A percentile compares a stretch with the other conserved stretches of the same genome.
These are phyloP conservation scores for Odontomachus brunneus DNA, from an alignment of 1,140 invertebrate species.

Conservation along the genomic window DNA sequence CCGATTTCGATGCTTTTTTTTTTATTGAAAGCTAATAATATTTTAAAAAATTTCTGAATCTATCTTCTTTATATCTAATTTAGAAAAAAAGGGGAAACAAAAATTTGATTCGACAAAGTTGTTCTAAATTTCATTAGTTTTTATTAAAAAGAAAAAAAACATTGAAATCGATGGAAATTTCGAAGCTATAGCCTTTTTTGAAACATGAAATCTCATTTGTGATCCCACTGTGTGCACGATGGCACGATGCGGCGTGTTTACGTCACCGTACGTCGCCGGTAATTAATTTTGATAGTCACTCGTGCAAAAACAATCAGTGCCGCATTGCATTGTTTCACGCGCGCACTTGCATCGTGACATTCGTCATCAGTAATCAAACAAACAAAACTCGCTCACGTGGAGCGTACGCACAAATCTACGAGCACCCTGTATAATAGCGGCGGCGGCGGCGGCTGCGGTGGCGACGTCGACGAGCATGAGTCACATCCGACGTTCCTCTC, in stretches of 20 bases:
- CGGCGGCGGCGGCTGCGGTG: not conserved
- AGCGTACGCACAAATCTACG: not conserved
- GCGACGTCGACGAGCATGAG: conserved; percentile 12
- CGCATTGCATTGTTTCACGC: not conserved
- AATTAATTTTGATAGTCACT: conserved; percentile 14
- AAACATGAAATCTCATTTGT: no score
- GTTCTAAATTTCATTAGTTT: no score
- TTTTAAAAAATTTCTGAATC: no score
- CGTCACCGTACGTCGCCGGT: not conserved
- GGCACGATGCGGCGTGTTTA: not conserved
- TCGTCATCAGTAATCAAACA: conserved; percentile 10
- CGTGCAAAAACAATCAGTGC: not conserved
- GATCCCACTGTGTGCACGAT: not conserved
- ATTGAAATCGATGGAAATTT: no score
- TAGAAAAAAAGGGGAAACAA: no score
- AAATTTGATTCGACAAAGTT: no score
- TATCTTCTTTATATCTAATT: no score
- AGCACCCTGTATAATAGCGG: conserved; percentile 26
- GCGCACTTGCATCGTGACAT: not conserved
- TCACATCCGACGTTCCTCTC: conserved; percentile 44
- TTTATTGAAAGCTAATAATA: no score
- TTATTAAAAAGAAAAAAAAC: no score
- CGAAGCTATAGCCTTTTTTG: no score
- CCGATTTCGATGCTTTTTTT: no score
- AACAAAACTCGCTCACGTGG: not conserved